Evolutionary conservation across 2,888 invertebrate species (phyloP), one percentile per base, ranked within the genome.

Genomic region (Oligia latruncula): DNA sequence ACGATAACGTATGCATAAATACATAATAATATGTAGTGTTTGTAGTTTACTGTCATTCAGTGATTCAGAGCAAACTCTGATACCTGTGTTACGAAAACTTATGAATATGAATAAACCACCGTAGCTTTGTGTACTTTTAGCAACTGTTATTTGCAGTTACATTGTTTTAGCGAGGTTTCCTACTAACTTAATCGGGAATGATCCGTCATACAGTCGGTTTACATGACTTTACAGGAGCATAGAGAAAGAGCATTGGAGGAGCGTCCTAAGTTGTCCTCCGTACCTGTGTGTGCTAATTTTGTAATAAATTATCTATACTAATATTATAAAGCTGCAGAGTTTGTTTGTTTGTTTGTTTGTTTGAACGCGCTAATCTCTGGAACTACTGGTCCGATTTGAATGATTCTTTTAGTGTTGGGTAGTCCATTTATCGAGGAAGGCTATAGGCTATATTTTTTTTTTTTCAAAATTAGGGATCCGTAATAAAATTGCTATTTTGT

Each of bases 1-100:
- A 60, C 58, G 74, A 67, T 73, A 75, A 72, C 83, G 71, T 64
- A 60, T 83, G 75, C 67, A 76, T 85, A 72, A 81, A 84, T 84
- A 77, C 78, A 85, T 78, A 78, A 65, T 82, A 74, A 74, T 72
- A 67, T 68, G 46, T 70, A 43, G 70, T 81, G 70, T 83, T 74
- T 70, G 78, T 68, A 68, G 66, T 73, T 74, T 60, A 52, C 58
- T 76, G 78, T 75, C 73, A 67, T 76, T 81, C 80, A 84, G 62
- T 58, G 74, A 67, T 76, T 81, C 80, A 84, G 65, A 71, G 74
- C 49, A 65, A 85, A 72, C 66, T 67, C 43, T 71, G 64, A 67
- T 78, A 74, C 74, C 20, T 64, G 67, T 68, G 67, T 52, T 84
- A 71, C 43, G 67, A 67, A 67, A 76, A 81, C 52, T 73, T 75